Conservation (phyloP, 2,797 vertebrate species). For the Dendrocincla fuliginosa region DNA sequence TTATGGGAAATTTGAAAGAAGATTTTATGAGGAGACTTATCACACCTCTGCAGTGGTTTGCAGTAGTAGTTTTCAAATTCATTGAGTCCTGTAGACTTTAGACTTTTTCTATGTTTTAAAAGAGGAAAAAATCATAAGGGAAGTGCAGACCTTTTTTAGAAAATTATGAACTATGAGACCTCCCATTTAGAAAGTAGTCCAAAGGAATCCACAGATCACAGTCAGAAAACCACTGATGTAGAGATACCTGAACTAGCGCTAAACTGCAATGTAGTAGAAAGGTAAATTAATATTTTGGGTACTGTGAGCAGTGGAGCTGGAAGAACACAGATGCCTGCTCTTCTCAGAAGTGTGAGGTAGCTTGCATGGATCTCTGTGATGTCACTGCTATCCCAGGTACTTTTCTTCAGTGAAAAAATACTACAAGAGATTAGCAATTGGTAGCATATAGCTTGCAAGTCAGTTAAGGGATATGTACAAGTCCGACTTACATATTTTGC, state of each 20-base stretch:
- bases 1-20: not conserved
- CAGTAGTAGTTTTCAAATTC: not conserved
- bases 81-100: not conserved
- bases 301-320: not conserved
- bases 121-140: not conserved
- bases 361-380: not conserved
- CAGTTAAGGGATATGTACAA: not conserved
- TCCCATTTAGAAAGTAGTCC: constrained; percentile 11
- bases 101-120: not conserved
- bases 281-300: not conserved
- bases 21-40: not conserved
- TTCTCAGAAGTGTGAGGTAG: not conserved
- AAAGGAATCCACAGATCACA: not conserved
- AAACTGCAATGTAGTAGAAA: constrained; percentile 5
- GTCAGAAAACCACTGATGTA: constrained; percentile 36
- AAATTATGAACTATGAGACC: not conserved
- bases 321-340: not conserved
- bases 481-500: not conserved
- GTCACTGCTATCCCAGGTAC: not conserved
- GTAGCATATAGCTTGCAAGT: not conserved
- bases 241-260: constrained; percentile 14
- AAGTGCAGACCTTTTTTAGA: not conserved
- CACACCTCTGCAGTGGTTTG: not conserved
- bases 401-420: not conserved
- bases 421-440: not conserved